Base-by-base conservation (phyloP, 1,140 invertebrate genomes). In the Telenomus remus region DNA sequence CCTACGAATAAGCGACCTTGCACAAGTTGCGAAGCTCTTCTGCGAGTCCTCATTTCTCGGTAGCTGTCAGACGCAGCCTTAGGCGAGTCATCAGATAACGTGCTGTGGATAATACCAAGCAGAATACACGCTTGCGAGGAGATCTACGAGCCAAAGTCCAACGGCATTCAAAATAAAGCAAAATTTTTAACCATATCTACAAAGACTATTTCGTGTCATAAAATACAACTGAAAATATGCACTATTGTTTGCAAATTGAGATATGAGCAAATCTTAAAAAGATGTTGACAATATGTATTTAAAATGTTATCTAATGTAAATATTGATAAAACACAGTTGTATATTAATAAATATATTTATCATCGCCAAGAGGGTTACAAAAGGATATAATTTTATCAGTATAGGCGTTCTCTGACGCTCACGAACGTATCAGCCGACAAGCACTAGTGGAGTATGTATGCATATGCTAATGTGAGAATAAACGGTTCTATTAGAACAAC, bases 61-160 rank as follows among this genome's bases (percentile, higher is more conserved):
- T 51, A 48, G 82, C 85, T 88, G 87, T 88, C 87, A 87, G 81
- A 83, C 79, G 82, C 87, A 88, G 85, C 80, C 78, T 81, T 84
- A 85, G 84, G 81, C 84, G 85, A 86, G 86, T 87, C 87, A 88
- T 88, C 86, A 84, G 87, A 87, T 86, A 86, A 78, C 75, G 77
- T 50, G 76, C 61, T 78, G 63, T 56, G 82, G 80, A 86, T 85
- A 86, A 86, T 84, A 76, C 82, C 56, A 70, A 82, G 80, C 79
- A 73, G 76, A 80, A 81, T 78, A 75, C 68, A 53, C 70, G 79
- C 66, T 70, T 73, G 71, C 48, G 51, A 59, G 81, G 72, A 27
- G 19, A 27, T 6, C 19, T 27, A 6, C 19, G 2, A 27, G 19
- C 19, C 19, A 27, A 27, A 1, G 19, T 27, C 19, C 19, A 27